A percentile compares a stretch with the other conserved stretches of the same genome.
Conservation (phyloP, 1,140 invertebrate species). For the Penaeus indicus region DNA sequence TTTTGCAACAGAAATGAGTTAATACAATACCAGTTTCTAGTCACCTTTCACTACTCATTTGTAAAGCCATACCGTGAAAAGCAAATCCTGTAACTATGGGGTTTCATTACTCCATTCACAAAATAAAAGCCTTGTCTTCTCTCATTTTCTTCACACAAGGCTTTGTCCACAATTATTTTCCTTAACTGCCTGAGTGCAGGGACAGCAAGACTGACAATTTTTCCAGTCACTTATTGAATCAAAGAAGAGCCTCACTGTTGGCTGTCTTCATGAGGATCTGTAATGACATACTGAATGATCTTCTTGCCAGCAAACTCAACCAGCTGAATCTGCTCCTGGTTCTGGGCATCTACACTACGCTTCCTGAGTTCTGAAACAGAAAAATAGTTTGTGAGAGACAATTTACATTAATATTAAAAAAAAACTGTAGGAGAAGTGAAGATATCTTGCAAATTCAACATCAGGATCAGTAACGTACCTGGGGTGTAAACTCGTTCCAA, state of each 20-base stretch:
- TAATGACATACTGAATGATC: slow-evolving; percentile 80
- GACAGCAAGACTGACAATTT: too few species aligned
- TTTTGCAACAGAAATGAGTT: too few species aligned
- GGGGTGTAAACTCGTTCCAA: slow-evolving; percentile 77
- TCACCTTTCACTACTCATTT: too few species aligned
- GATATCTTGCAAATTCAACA: not conserved
- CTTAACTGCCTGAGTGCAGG: too few species aligned
- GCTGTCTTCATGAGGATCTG: slow-evolving; percentile 66
- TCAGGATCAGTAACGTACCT: slow-evolving; percentile 68
- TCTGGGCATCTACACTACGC: slow-evolving; percentile 79
- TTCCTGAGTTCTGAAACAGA: not conserved
- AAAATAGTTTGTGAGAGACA: not conserved
- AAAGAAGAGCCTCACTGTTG: not conserved
- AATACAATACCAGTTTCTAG: too few species aligned
- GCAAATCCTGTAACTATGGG: too few species aligned
- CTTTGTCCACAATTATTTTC: too few species aligned
- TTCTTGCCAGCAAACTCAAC: slow-evolving; percentile 83
- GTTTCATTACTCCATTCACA: too few species aligned
- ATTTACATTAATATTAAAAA: not conserved
- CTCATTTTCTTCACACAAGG: too few species aligned
- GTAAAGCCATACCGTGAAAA: too few species aligned
- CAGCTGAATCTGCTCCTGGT: slow-evolving; percentile 75
- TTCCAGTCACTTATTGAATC: too few species aligned
- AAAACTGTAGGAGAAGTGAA: not conserved
- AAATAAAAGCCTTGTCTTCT: too few species aligned